Evolutionary conservation across 2,888 invertebrate genomes (phyloP).

Genomic region (Boloria euphrosyne): DNA sequence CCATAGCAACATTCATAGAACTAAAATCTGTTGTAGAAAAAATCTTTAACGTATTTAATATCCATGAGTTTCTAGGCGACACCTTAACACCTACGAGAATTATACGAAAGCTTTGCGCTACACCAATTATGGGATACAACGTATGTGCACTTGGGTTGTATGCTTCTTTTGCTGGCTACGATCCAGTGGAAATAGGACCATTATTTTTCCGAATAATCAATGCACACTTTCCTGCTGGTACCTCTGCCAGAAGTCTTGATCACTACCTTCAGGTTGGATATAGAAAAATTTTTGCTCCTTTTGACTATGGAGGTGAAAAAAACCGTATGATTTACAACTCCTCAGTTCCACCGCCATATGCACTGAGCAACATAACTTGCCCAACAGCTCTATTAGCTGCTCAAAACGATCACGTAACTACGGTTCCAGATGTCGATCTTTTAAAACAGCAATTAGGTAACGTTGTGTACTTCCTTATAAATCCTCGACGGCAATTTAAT

Average conservation of each 20-base stretch:
- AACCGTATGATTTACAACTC: conserved; percentile 50
- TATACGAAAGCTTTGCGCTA: conserved; percentile 27
- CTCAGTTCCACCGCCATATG: conserved; percentile 49
- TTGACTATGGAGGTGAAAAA: conserved; percentile 48
- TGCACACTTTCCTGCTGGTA: conserved; percentile 50
- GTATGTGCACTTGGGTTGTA: conserved; percentile 31
- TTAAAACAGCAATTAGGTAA: conserved; percentile 49
- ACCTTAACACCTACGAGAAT: neutral
- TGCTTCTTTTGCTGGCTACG: conserved; percentile 36
- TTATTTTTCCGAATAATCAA: conserved; percentile 38
- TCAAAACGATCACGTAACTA: conserved; percentile 50
- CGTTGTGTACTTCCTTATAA: conserved; percentile 40
- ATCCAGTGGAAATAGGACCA: conserved; percentile 42
- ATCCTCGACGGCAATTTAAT: conserved; percentile 33
- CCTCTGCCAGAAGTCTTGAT: conserved; percentile 49
- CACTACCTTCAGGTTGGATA: conserved; percentile 50
- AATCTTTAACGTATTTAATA: conserved; percentile 20
- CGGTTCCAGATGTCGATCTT: conserved; percentile 46
- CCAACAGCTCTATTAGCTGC: conserved; percentile 48
- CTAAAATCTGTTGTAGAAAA: conserved; percentile 41
- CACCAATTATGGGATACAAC: conserved; percentile 26
- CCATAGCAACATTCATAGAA: conserved; percentile 49
- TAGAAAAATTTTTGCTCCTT: conserved; percentile 47
- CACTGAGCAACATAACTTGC: conserved; percentile 52
- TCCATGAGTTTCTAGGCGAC: conserved; percentile 39